Evolutionary conservation across 2,113 vertebrate genomes (phyloP).

Genomic region (Platysternon megacephalum): DNA sequence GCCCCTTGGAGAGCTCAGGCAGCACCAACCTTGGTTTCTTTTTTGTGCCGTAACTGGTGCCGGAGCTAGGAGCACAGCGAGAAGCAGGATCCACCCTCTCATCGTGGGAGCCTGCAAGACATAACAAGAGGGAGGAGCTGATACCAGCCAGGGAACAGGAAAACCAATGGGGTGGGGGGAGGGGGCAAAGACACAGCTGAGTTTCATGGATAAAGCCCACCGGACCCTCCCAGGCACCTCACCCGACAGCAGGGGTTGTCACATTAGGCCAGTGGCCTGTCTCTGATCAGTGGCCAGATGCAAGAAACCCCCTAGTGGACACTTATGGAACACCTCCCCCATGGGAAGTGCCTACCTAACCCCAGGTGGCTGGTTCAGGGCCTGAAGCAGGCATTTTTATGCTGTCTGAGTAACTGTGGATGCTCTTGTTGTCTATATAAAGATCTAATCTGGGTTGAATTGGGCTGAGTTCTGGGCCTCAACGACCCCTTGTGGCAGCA

Average conservation of each 20-base stretch:
- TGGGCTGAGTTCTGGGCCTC: neutral
- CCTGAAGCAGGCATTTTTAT: neutral
- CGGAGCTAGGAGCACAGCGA: slow-evolving; percentile 33
- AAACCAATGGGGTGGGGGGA: neutral
- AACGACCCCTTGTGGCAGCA: neutral
- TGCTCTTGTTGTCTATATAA: neutral
- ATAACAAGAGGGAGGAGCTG: neutral
- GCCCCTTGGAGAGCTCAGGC: neutral
- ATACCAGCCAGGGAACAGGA: neutral
- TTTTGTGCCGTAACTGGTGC: slow-evolving; percentile 22
- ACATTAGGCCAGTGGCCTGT: neutral
- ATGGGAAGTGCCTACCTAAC: neutral
- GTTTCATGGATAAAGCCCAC: neutral
- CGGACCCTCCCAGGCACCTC: neutral
- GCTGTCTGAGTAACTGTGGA: neutral
- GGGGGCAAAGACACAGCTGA: neutral
- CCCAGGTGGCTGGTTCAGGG: neutral
- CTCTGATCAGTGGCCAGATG: neutral
- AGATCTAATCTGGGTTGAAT: neutral
- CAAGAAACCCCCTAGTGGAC: neutral
- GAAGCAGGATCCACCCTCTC: slow-evolving; percentile 50
- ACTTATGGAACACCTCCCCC: neutral
- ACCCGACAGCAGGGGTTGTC: neutral
- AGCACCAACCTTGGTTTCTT: slow-evolving; percentile 62
- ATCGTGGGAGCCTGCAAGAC: slow-evolving; percentile 59